Base-by-base conservation (phyloP, 1,140 invertebrate species). In the Temnothorax curvispinosus region DNA sequence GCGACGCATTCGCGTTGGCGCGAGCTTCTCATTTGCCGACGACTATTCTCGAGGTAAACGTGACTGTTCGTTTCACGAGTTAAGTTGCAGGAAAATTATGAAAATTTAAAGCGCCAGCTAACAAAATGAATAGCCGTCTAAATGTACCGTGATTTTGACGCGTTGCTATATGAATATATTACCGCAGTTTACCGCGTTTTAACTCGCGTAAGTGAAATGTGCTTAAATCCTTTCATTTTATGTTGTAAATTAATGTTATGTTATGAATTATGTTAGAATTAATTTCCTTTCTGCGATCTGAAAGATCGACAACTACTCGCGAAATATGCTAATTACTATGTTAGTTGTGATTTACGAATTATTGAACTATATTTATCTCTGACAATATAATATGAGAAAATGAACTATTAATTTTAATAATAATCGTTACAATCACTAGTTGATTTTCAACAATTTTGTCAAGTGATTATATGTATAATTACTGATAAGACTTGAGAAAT, bases 101-200 rank as follows among this genome's bases (percentile, higher is more conserved):
- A 77, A 78, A 65, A 18, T 78, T 18, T 35, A 81, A 71, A 56
- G 50, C 62, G 21, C 5, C 2, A n/a, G 47, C 6, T 64, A 27
- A 65, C 18, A 3, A 41, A 69, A 54, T 44, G 5, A 72, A 71
- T 15, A 11, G 38, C 50, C 65, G 58, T 18, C 9, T 13, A 64
- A 62, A 64, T 15, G 58, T 9, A 5, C 18, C 35, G 56, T 9
- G 0, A 27, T 81, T 71, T 71, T 21, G 21, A 6, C 3, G 5
- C 1, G 38, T 2, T 81, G 38, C 3, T 8, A 81, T 41, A 8
- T 27, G 3, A 18, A 27, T 3, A 9, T 8, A 18, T 67, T 56
- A 41, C 35, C 64, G 50, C 21, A 56, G n/a, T 52, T 50, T 56
- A 4, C 13, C 27, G 44, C 4, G 27, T 27, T 27, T 67, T 1